Base-by-base conservation (phyloP, 2,888 invertebrate species). In the Sericinus montela region DNA sequence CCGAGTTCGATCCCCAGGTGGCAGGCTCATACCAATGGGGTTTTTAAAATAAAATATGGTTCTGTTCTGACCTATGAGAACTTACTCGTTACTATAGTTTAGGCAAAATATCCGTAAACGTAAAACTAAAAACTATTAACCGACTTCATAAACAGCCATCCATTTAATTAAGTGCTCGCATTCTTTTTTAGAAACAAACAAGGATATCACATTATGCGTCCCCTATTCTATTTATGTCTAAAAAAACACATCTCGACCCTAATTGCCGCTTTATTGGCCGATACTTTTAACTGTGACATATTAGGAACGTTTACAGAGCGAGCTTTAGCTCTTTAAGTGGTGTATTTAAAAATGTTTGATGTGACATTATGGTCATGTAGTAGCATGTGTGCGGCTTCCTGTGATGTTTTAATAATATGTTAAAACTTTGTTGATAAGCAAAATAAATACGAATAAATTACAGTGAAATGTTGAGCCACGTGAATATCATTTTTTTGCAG, bases 281-380 rank as follows among this genome's bases (percentile, higher is more conserved):
- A 64, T 63, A 67, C 67, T 69, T 62, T 70, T 66, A 69, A 63
- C 65, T 59, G 71, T 72, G 73, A 73, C 73, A 65, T 67, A 71
- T 71, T 69, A 63, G 63, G 57, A 59, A 57, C 59, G 56, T 65
- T 69, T 62, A 65, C 54, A 55, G 48, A 53, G 56, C 41, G 52
- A 51, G 62, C 65, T 65, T 67, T 61, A 59, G 54, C 45, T 52
- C 36, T 50, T 57, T 53, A 54, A 59, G 60, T 57, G 58, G 53
- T 56, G 52, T 55, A 57, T 56, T 60, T 59, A 63, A 62, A 57
- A 55, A 59, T 57, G 63, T 63, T 63, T 67, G 62, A 66, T 65
- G 60, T 59, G 58, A 53, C 52, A 62, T 63, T 55, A 67, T 64
- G 57, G 58, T 50, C 50, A 50, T 50, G 50, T 45, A 30, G 45